Conservation (phyloP, 2,797 vertebrate genomes). For the Leptatherina wallacei region DNA sequence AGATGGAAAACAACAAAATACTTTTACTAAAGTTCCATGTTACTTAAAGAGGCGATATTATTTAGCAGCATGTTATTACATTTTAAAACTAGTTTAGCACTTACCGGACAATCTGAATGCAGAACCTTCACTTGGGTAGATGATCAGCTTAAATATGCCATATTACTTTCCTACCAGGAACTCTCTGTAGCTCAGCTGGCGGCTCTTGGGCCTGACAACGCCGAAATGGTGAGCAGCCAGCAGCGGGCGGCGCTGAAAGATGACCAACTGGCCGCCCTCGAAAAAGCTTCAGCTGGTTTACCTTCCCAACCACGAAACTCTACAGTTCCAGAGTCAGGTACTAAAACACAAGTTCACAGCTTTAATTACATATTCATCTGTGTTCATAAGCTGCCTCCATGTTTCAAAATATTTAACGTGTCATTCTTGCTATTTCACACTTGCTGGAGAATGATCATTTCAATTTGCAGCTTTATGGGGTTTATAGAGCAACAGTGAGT, state of each 20-base stretch:
- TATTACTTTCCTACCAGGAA: slow-evolving; percentile 42
- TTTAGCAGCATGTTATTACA: background rate
- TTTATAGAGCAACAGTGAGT: background rate
- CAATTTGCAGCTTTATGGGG: background rate
- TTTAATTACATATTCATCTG: background rate
- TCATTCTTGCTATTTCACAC: background rate
- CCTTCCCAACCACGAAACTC: fast-evolving
- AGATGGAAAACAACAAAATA: no score
- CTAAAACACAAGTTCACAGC: background rate
- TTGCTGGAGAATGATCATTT: background rate
- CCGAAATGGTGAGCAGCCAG: slow-evolving; percentile 64
- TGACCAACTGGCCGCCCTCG: slow-evolving; percentile 55
- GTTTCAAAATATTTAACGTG: background rate
- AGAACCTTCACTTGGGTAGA: slow-evolving; percentile 3
- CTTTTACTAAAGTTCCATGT: background rate
- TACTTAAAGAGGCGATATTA: background rate
- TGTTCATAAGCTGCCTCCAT: background rate
- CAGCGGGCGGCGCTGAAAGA: slow-evolving; percentile 54
- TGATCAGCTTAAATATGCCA: background rate
- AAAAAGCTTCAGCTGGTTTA: slow-evolving; percentile 28
- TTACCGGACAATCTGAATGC: background rate
- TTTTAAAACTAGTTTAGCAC: background rate
- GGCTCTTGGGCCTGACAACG: slow-evolving; percentile 77
- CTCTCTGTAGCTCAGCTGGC: slow-evolving; percentile 70
- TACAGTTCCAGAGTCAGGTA: slow-evolving; percentile 27